Evolutionary conservation across 2,113 vertebrate species (phyloP).

Genomic region (Psammodynastes pulverulentus): DNA sequence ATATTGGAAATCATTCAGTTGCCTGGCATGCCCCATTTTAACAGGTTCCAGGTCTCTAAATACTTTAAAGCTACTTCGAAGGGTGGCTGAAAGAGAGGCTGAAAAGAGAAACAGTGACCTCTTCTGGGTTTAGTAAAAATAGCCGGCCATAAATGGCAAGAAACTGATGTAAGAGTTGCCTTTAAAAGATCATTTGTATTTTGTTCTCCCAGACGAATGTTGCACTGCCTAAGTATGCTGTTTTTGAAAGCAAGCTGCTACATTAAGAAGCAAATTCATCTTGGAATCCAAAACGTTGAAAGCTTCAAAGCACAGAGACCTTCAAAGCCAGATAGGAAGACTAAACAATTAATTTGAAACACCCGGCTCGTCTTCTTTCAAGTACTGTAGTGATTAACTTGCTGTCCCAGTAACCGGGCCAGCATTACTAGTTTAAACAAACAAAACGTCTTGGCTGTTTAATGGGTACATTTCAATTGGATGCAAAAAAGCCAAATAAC

Average conservation of each 20-base stretch:
- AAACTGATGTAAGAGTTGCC: neutral
- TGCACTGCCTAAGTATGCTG: slow-evolving; percentile 51
- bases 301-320: slow-evolving; percentile 62
- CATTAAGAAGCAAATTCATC: slow-evolving; percentile 50
- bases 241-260: slow-evolving; percentile 35
- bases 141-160: neutral
- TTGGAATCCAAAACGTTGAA: slow-evolving; percentile 53
- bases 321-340: slow-evolving; percentile 57
- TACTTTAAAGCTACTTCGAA: neutral
- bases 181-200: slow-evolving; percentile 19
- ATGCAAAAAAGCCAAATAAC: neutral
- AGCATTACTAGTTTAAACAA: slow-evolving; percentile 15
- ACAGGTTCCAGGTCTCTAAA: slow-evolving; percentile 11
- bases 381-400: slow-evolving; percentile 1
- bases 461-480: neutral
- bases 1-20: slow-evolving; percentile 28
- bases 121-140: slow-evolving; percentile 57
- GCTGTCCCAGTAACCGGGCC: slow-evolving; percentile 49
- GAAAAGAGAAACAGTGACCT: slow-evolving; percentile 70
- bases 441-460: slow-evolving; percentile 4
- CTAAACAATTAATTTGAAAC: slow-evolving; percentile 60
- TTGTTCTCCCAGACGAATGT: slow-evolving; percentile 55
- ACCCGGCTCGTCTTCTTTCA: slow-evolving; percentile 46
- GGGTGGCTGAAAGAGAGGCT: neutral
- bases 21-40: neutral